Evolutionary conservation across 2,797 vertebrate genomes (phyloP).

Genomic region (Nannoperca australis): DNA sequence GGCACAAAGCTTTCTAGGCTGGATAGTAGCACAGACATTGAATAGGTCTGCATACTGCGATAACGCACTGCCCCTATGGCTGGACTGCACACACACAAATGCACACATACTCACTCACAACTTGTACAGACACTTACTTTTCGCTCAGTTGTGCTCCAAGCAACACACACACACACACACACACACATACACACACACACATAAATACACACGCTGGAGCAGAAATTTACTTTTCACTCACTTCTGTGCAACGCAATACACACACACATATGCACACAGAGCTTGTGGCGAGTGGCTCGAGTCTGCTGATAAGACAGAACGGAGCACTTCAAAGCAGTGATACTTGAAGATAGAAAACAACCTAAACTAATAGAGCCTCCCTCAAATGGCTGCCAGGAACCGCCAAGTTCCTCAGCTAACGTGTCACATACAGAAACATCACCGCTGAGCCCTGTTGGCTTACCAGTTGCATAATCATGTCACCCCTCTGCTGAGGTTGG

Average conservation of each 20-base stretch:
- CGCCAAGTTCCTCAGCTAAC: slow-evolving; percentile 51
- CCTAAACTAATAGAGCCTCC: slow-evolving; percentile 70
- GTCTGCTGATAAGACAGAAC: slow-evolving; percentile 81
- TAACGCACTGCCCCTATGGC: slow-evolving; percentile 76
- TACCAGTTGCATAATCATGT: slow-evolving; percentile 61
- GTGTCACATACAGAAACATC: slow-evolving; percentile 54
- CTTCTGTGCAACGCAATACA: slow-evolving; percentile 9
- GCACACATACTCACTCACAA: slow-evolving; percentile 22
- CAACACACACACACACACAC: slow-evolving; percentile 17
- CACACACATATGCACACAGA: slow-evolving; percentile 29
- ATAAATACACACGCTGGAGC: slow-evolving; percentile 20
- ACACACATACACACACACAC: slow-evolving; percentile 10
- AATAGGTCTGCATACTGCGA: slow-evolving; percentile 74
- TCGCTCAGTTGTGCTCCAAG: slow-evolving; percentile 2
- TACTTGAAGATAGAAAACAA: slow-evolving; percentile 79
- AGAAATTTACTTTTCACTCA: slow-evolving; percentile 42
- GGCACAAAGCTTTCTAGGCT: slow-evolving; percentile 72
- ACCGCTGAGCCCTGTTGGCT: slow-evolving; percentile 27
- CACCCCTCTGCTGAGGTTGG: slow-evolving; percentile 46
- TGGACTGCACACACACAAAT: slow-evolving; percentile 40
- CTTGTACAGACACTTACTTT: slow-evolving; percentile 33
- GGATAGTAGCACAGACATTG: slow-evolving; percentile 63
- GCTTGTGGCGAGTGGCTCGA: slow-evolving; percentile 72
- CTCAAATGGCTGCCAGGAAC: slow-evolving; percentile 77
- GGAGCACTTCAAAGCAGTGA: slow-evolving; percentile 80